Evolutionary conservation across 2,113 vertebrate genomes (phyloP).

Genomic region (Anguilla japonica): DNA sequence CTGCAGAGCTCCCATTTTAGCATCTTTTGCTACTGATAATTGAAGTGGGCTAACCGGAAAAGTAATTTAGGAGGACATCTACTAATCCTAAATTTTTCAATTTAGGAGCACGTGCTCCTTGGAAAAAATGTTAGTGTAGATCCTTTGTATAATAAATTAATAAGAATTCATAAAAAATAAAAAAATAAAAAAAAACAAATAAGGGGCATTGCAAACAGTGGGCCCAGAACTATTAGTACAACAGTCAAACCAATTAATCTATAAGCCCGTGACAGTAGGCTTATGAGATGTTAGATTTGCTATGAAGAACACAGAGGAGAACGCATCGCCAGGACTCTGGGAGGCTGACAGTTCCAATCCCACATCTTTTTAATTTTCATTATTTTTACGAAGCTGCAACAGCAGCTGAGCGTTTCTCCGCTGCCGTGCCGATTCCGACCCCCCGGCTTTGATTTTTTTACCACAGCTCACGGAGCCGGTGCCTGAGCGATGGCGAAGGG

Average conservation of each 20-base stretch:
- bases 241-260: not conserved
- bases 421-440: not conserved
- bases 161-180: no score
- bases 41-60: no score
- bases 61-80: no score
- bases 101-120: no score
- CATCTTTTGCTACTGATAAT: no score
- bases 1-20: no score
- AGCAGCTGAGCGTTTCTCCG: not conserved
- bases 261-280: not conserved
- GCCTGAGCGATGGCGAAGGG: not conserved
- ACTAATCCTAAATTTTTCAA: no score
- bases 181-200: not conserved
- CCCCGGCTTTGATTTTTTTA: not conserved
- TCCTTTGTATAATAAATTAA: no score
- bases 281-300: not conserved
- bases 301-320: not conserved
- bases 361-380: not conserved
- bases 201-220: not conserved
- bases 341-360: not conserved
- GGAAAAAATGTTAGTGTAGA: no score
- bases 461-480: not conserved
- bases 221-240: not conserved
- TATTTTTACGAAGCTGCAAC: not conserved
- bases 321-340: not conserved